Percentiles rank a stretch among this genome's conserved stretches.
phyloP scores from a whole-genome alignment of 2,888 invertebrate species.

The Lamellibrachia satsuma region DNA sequence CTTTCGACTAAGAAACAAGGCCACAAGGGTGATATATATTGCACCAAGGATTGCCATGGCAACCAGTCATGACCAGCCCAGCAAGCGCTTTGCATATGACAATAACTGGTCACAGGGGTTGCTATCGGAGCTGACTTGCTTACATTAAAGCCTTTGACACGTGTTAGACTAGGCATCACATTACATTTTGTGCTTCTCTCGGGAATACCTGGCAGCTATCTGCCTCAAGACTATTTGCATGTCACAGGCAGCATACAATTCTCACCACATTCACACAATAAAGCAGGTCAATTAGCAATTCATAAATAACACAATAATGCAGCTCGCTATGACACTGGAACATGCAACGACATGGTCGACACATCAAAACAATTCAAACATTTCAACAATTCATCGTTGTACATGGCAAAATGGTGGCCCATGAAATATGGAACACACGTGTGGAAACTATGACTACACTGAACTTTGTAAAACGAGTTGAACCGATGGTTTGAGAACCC shows the following conservation, averaged over 20 bases:
- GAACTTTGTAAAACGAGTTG: not conserved
- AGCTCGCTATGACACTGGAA: slow-evolving; percentile 8
- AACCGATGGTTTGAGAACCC: not conserved
- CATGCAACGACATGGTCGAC: not conserved
- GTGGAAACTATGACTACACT: not conserved
- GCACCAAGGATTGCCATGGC: not conserved
- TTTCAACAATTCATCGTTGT: not conserved
- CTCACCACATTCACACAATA: not conserved
- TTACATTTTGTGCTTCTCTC: not conserved
- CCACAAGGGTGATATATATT: not conserved
- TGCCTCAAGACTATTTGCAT: not conserved
- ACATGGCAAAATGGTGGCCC: not conserved
- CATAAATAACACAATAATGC: slow-evolving; percentile 17
- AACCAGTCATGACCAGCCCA: not conserved
- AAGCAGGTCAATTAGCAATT: not conserved
- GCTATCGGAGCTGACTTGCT: not conserved
- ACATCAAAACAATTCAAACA: not conserved
- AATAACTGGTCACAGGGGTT: not conserved
- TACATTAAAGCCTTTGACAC: slow-evolving; percentile 13
- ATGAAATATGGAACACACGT: slow-evolving; percentile 1
- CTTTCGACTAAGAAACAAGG: not conserved
- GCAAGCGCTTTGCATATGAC: slow-evolving; percentile 5
- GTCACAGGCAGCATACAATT: not conserved
- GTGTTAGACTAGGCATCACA: not conserved
- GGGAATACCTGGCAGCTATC: not conserved